These are phyloP conservation scores for Ptycholaimellus sp. DNA, from an alignment of 2,888 invertebrate genomes.

Conservation along the genomic window DNA sequence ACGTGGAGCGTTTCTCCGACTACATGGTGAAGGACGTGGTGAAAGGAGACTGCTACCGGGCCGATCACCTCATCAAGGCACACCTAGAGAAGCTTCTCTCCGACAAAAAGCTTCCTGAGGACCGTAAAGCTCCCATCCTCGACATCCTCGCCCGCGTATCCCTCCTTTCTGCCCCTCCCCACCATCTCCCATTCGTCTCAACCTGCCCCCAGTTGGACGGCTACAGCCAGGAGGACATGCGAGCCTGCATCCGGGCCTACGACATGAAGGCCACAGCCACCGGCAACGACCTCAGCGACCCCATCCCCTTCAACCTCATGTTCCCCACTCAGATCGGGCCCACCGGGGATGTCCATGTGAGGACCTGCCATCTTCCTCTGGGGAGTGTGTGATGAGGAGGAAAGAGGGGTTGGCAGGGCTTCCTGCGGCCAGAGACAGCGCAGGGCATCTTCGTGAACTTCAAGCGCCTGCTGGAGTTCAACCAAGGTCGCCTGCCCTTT, in stretches of 20 bases:
- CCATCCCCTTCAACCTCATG: conserved; percentile 96
- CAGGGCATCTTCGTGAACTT: conserved; percentile 99
- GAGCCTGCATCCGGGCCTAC: conserved; percentile 47
- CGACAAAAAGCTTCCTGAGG: conserved; percentile 49
- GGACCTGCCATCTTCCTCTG: too few species aligned
- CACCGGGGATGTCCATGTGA: conserved; percentile 69
- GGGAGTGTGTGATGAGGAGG: too few species aligned
- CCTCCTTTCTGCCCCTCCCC: too few species aligned
- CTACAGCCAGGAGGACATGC: conserved; percentile 66
- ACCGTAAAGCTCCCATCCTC: conserved; percentile 44
- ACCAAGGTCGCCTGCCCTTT: conserved; percentile 80
- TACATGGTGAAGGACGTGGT: conserved; percentile 92
- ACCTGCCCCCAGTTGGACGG: conserved; percentile 45
- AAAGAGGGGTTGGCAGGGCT: conserved; percentile 30
- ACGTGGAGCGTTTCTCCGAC: conserved; percentile 95
- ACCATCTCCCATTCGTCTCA: too few species aligned
- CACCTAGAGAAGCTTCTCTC: conserved; percentile 13
- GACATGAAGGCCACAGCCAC: conserved; percentile 82
- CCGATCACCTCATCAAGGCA: conserved; percentile 81
- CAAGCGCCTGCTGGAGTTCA: conserved; percentile 82
- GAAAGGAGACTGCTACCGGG: conserved; percentile 83
- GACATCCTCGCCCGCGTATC: conserved; percentile 48
- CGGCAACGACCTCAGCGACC: conserved; percentile 72
- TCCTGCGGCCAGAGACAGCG: conserved; percentile 87
- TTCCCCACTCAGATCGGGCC: conserved; percentile 94